Evolutionary conservation across 2,888 invertebrate species (phyloP).

Genomic region (Xanthia icteritia): DNA sequence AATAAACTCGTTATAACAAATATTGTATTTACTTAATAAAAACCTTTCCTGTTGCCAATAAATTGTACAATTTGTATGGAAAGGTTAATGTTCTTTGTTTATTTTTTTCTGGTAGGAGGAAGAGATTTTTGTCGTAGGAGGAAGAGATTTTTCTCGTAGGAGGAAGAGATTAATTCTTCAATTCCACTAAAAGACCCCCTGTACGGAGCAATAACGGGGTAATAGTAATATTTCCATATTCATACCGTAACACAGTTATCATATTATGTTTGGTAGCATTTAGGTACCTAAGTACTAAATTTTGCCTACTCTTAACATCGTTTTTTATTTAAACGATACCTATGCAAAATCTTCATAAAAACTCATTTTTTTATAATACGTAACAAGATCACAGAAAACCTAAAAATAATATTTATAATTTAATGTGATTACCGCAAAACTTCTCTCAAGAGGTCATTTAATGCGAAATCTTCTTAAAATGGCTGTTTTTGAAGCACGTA

Average conservation of each 20-base stretch:
- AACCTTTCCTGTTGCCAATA: slow-evolving; percentile 1
- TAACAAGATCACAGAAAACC: slow-evolving; percentile 26
- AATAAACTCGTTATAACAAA: slow-evolving; percentile 46
- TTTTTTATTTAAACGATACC: neutral
- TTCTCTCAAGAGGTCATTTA: slow-evolving; percentile 40
- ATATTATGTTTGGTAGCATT: too few species aligned
- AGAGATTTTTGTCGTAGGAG: neutral
- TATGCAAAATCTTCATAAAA: neutral
- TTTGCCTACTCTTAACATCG: neutral
- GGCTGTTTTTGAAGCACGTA: slow-evolving; percentile 53
- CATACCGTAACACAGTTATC: neutral
- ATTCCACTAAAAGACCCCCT: too few species aligned
- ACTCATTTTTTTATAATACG: neutral
- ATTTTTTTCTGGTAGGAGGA: neutral
- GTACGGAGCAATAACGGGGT: neutral
- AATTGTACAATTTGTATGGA: neutral
- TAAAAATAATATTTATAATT: slow-evolving; percentile 49
- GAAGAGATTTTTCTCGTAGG: neutral
- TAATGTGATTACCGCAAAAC: slow-evolving; percentile 41
- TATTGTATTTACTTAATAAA: slow-evolving; percentile 27
- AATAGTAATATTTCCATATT: neutral
- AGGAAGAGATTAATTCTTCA: too few species aligned
- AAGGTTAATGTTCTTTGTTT: neutral
- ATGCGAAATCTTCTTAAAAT: slow-evolving; percentile 34
- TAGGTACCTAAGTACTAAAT: neutral